Base-by-base conservation (phyloP, 2,888 invertebrate species). In the Pterobdella sp. region DNA sequence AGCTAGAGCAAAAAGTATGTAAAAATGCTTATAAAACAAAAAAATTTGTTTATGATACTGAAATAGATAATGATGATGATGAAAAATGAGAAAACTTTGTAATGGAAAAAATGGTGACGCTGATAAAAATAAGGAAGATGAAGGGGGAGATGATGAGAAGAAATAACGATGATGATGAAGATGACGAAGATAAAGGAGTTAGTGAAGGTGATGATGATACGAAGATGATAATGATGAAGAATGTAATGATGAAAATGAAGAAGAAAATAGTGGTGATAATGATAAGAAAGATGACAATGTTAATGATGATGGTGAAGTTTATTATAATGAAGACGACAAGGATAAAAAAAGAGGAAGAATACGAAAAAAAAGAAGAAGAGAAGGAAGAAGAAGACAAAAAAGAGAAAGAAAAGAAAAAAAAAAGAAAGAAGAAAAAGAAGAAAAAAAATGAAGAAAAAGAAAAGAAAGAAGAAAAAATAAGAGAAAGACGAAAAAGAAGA, bases 201-300 rank as follows among this genome's bases (percentile, higher is more conserved):
- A n/a, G n/a, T n/a, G 63, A n/a, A 14, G 63, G 31, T 63, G 63
- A n/a, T 63, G 26, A 26, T 63, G 63, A n/a, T 63, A 26, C n/a
- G 63, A n/a, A 14, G 63, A n/a, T 63, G 63, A 26, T 29, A 10
- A n/a, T 63, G 63, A n/a, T 63, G 31, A n/a, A n/a, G n/a, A n/a
- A n/a, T n/a, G n/a, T n/a, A n/a, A 49, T 49, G 52, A 49, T 49
- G 52, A 49, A 18, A 49, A 49, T n/a, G 52, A 65, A 31, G 29
- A 65, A 14, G 63, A 63, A 14, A 29, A 29, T 31, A 14, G 65
- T 14, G 4, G 31, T 65, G 14, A 65, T 65, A 34, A 31, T 14
- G 65, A 34, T 49, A n/a, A 49, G 14, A 49, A 49, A 18, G 52
- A 49, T n/a, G 52, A 49, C n/a, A n/a, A 49, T 14, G 14, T 18